Conservation (phyloP, 2,113 vertebrate genomes). For the Pionites leucogaster region DNA sequence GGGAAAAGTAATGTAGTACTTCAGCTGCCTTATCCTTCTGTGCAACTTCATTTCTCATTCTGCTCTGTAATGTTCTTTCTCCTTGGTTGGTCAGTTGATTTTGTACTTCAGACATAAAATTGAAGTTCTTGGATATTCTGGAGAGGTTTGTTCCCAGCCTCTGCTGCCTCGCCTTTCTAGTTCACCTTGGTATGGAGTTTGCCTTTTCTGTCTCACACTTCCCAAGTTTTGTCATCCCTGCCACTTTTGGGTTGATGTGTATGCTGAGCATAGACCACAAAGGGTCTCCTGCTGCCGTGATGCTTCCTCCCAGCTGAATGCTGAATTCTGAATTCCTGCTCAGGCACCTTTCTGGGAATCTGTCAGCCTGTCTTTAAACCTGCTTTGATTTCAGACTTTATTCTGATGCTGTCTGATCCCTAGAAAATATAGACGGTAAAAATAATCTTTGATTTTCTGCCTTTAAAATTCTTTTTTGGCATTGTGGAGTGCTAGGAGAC, state of each 20-base stretch:
- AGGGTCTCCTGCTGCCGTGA: background rate
- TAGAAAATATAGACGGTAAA: background rate
- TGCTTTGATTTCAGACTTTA: background rate
- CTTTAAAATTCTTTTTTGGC: background rate
- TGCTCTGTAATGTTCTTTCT: conserved; percentile 64
- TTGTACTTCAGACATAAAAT: conserved; percentile 56
- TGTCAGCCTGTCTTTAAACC: background rate
- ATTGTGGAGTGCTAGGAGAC: background rate
- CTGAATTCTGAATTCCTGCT: background rate
- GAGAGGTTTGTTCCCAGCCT: conserved; percentile 19
- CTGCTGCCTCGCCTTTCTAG: background rate
- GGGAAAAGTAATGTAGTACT: conserved; percentile 50
- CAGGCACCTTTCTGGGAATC: background rate
- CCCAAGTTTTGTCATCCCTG: background rate
- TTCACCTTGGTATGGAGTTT: conserved; percentile 24
- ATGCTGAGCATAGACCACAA: fast-evolving
- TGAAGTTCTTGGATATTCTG: conserved; percentile 59
- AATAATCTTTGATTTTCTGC: background rate
- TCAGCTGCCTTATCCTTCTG: conserved; percentile 17
- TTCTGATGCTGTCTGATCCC: background rate
- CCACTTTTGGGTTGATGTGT: background rate
- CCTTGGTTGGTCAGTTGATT: conserved; percentile 61
- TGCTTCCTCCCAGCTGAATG: background rate
- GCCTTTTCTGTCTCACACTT: background rate
- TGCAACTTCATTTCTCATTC: conserved; percentile 62